Evolutionary conservation across 2,888 invertebrate species (phyloP), one percentile per base, ranked within the genome.

Genomic region (Orchestes rusci): DNA sequence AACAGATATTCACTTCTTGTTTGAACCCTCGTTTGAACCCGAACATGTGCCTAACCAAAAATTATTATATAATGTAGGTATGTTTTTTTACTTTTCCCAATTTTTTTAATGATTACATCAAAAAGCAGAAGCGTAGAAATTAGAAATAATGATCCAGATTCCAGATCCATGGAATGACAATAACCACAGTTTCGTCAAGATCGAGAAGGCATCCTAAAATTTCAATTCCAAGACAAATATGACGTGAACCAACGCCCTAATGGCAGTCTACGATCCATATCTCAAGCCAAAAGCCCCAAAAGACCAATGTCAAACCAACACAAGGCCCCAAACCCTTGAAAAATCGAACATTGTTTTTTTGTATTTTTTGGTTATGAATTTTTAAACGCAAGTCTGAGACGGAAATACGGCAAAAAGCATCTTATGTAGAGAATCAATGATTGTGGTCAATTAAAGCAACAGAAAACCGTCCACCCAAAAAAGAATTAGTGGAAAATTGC

Each of bases 341-440:
- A 54, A 52, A 51, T 49, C 43, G 49, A 55, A 42, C 28, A 16
- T 30, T 57, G 44, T 55, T 57, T 64, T 67, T 65, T 62, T 61
- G 53, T 58, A 60, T 62, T 67, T 67, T 67, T 65, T 65, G 67
- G 69, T 69, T 69, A 69, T 69, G 67, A 69, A 67, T 69, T 67
- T 67, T 68, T 68, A 67, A 51, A 68, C 61, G 53, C 58, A 51
- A 55, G 53, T 54, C 50, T 51, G 35, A 39, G 41, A 33, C 13
- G 27, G 40, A 53, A 57, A 56, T 56, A 53, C 45, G 36, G 45
- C 47, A 52, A 56, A 60, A 55, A 53, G 48, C 16, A 33, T 13
- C 44, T 53, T 53, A 45, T 43, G 16, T 18, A 38, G 41, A 51
- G 53, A 53, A 55, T 48, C 48, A 41, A 45, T 53, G 51, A 49